phyloP scores from a whole-genome alignment of 2,113 vertebrate species.

The Muscicapa adusta region DNA sequence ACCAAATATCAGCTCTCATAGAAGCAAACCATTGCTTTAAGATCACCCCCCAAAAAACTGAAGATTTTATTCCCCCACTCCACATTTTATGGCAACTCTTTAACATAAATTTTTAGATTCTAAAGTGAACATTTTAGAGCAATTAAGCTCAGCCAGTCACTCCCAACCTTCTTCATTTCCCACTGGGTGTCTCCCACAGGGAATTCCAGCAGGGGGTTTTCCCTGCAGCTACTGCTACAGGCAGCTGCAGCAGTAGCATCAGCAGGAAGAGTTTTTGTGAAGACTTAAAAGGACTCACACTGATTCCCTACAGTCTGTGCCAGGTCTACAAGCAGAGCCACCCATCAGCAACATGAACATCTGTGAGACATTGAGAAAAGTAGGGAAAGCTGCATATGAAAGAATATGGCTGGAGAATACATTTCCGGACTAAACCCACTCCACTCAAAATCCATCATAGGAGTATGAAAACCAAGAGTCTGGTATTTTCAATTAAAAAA shows the following conservation, averaged over 20 bases:
- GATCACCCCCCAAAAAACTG: background rate
- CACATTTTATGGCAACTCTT: background rate
- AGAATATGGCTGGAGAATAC: fast-evolving
- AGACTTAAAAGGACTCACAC: background rate
- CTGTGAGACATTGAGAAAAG: background rate
- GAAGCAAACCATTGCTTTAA: background rate
- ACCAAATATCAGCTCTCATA: background rate
- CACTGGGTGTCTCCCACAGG: background rate
- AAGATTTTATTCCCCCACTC: background rate
- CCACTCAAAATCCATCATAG: background rate
- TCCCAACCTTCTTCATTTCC: background rate
- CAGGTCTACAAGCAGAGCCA: background rate
- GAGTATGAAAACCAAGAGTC: background rate
- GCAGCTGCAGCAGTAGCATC: background rate
- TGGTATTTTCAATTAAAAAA: background rate
- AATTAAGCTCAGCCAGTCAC: background rate
- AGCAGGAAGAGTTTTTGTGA: background rate
- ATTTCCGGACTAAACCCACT: background rate
- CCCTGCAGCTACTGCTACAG: background rate
- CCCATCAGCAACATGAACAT: too few relatives aligned
- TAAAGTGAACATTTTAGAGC: background rate
- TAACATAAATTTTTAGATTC: background rate
- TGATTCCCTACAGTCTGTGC: background rate
- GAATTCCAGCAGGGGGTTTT: background rate
- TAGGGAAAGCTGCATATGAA: background rate